Evolutionary conservation across 2,113 vertebrate genomes (phyloP).

Genomic region (Corythornis madagascariensis): DNA sequence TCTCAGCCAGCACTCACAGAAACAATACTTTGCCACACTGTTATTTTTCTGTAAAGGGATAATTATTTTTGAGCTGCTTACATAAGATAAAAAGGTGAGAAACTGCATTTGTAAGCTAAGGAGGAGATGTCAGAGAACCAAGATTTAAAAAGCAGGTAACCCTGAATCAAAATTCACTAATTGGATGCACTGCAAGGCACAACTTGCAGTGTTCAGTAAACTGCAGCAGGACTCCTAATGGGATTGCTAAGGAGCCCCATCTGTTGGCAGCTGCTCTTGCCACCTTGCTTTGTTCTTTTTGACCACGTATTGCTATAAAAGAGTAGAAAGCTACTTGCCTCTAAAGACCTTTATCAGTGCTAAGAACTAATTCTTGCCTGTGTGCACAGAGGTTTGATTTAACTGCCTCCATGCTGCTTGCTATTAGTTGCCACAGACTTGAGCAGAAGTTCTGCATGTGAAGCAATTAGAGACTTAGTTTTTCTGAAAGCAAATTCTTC

Average conservation of each 20-base stretch:
- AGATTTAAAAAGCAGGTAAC: not conserved
- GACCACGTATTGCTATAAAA: constrained; percentile 13
- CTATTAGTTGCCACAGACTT: not conserved
- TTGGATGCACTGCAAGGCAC: not conserved
- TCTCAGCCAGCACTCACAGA: not conserved
- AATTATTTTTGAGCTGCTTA: constrained; percentile 33
- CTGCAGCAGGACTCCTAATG: not conserved
- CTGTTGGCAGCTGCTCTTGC: not conserved
- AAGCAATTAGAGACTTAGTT: not conserved
- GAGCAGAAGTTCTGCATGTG: constrained; percentile 5
- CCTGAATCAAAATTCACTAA: not conserved
- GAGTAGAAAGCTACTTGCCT: not conserved
- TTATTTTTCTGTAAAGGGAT: constrained; percentile 17
- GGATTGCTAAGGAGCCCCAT: not conserved
- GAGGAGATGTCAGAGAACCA: not conserved
- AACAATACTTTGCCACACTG: not conserved
- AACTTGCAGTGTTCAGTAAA: not conserved
- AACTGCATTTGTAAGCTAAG: not conserved
- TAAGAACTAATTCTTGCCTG: not conserved
- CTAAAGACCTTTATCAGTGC: not conserved
- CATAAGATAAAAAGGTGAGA: not conserved
- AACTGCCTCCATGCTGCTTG: constrained; percentile 3
- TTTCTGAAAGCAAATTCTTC: constrained; percentile 34
- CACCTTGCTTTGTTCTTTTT: constrained; percentile 6
- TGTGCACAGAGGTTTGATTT: not conserved